Base-by-base conservation (phyloP, 2,797 vertebrate genomes). In the Cynodonichthys magdalenae region DNA sequence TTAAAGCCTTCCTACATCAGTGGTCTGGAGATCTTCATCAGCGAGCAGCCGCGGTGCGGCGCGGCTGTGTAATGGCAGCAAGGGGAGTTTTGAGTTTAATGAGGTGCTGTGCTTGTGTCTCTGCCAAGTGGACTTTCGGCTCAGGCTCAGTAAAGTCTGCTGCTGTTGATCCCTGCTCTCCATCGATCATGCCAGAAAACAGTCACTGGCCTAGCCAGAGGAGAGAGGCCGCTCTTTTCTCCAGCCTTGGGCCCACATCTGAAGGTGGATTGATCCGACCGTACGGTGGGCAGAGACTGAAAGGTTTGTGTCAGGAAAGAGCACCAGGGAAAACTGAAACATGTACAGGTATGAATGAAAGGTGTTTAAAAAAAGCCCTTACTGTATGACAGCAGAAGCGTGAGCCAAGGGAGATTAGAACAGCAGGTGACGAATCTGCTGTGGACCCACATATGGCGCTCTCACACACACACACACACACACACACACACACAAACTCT, bases 31-130 rank as follows among this genome's bases (percentile, higher is more conserved):
- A 76, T 80, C 80, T 83, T 67, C 84, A 85, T 86, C 81, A 76
- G 81, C 4, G 66, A 27, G 79, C 67, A 3, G 66, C 42, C 29
- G 29, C 29, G 29, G 29, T 5, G 3, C 36, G 66, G 63, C 77
- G 53, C 46, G 34, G 61, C 75, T 71, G 28, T 48, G 63, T 63
- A 75, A 85, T 68, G 79, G 80, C 70, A 79, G 74, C 60, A 5
- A 59, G 47, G 80, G 82, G 83, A 83, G 74, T 75, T 78, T 80
- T 34, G 55, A 46, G 74, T 80, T 87, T 91, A 90, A 90, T 90
- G 88, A 90, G 82, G 81, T 79, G 73, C 74, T 44, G 79, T 70
- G 83, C 89, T 87, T 86, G 78, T 82, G 77, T 67, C 71, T 69
- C 66, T 76, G 87, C 81, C 85, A 89, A 85, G 69, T 76, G 77